Base-by-base conservation (phyloP, 2,113 vertebrate species). In the Nycticryphes semicollaris region DNA sequence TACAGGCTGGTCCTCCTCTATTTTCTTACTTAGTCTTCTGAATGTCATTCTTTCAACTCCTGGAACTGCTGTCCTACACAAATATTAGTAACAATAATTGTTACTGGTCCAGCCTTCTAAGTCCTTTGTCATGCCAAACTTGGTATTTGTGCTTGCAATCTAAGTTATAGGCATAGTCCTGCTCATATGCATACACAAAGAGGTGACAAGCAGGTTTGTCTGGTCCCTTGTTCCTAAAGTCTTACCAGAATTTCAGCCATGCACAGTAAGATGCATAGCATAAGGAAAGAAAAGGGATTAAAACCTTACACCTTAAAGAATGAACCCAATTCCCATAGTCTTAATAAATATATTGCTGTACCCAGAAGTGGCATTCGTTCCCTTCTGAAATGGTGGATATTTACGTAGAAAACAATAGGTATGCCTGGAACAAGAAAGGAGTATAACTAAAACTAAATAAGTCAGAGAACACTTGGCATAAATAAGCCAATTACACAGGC, bases 401-500 rank as follows among this genome's bases (percentile, higher is more conserved):
- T 93, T 92, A 75, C 4, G 0, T 23, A 64, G 64, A 81, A 77
- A n/a, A 90, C 43, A 89, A 78, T 7, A 87, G 11, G 28, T 82
- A n/a, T 64, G 45, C 51, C 91, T 72, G n/a, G 25, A 94, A 79
- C 41, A 93, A 86, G 68, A 39, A 43, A 75, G 2, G 6, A 72
- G 21, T 47, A 82, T 66, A 57, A 91, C 92, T 87, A 93, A 87
- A 95, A 91, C 53, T 39, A 68, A 78, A 89, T 80, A 92, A 97
- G 94, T 75, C 80, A 53, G 56, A 93, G 89, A 90, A 75, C 53
- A 47, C 53, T 87, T 84, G 45, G 83, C 80, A 92, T 90, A 94
- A 96, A 93, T 87, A 93, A 94, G 62, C 76, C 92, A 96, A 89
- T 97, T 96, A 91, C 84, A 93, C 50, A 84, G 77, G 41, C 81